A percentile compares a stretch with the other conserved stretches of the same genome.
Conservation (phyloP, 2,888 invertebrate species). For the Minunthozetes semirufus region DNA sequence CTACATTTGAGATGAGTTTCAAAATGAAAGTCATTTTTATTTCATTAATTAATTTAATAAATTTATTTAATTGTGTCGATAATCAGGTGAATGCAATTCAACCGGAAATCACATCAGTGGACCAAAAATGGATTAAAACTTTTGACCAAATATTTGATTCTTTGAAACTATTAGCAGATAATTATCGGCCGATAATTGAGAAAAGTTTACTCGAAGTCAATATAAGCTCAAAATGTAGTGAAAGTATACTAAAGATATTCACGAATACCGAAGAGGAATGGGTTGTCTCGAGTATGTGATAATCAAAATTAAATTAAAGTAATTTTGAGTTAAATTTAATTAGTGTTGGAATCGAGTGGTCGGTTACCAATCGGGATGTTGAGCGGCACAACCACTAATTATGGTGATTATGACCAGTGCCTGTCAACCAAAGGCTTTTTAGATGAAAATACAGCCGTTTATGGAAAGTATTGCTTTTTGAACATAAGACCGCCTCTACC, state of each 20-base stretch:
- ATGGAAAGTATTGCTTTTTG: conserved; percentile 27
- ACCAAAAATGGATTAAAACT: conserved; percentile 4
- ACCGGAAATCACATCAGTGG: neutral
- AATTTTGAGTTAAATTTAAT: neutral
- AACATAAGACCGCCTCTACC: conserved; percentile 24
- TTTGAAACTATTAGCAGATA: neutral
- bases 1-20: no score
- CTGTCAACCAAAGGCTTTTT: neutral
- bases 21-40: no score
- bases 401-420: conserved; percentile 34
- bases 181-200: neutral
- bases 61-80: no score
- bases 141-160: neutral
- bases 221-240: conserved; percentile 5
- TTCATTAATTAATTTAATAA: no score
- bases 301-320: neutral
- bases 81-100: no score
- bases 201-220: conserved; percentile 1
- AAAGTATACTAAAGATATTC: neutral
- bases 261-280: conserved; percentile 21
- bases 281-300: conserved; percentile 13
- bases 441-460: neutral
- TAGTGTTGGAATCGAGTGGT: conserved; percentile 30
- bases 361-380: conserved; percentile 24
- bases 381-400: conserved; percentile 31